Percentiles rank a stretch among this genome's conserved stretches.
These are phyloP conservation scores for Channa striata DNA, from an alignment of 2,797 vertebrate species.

Conservation along the genomic window DNA sequence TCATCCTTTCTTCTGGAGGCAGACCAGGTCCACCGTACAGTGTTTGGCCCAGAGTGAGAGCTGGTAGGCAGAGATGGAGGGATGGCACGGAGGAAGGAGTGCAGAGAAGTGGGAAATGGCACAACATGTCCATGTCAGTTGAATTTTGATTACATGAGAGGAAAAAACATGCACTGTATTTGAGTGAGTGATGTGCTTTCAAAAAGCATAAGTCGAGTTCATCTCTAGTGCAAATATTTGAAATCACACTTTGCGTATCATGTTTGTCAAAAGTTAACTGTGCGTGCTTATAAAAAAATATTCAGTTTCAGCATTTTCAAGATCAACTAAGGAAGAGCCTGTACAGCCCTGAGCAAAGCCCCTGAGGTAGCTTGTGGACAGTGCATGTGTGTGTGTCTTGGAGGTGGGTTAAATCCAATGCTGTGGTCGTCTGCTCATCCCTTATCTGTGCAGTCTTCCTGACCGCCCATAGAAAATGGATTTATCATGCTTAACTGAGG, in stretches of 20 bases:
- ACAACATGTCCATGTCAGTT: conserved; percentile 46
- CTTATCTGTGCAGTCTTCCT: conserved; percentile 80
- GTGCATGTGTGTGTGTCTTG: conserved; percentile 46
- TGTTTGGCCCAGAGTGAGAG: conserved; percentile 59
- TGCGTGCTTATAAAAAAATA: neutral
- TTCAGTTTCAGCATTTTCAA: conserved; percentile 7
- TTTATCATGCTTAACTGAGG: conserved; percentile 77
- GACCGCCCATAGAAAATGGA: conserved; percentile 79
- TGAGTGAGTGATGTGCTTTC: conserved; percentile 5
- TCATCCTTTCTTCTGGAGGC: conserved; percentile 78
- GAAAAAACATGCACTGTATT: neutral
- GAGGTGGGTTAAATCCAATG: conserved; percentile 65
- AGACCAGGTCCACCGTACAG: conserved; percentile 72
- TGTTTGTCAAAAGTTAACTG: neutral
- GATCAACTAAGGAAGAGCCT: neutral
- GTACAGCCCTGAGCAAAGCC: conserved; percentile 20
- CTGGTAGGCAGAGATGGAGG: conserved; percentile 56
- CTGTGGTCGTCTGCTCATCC: conserved; percentile 65
- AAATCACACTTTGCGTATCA: conserved; percentile 5
- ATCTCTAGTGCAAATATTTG: conserved; percentile 18
- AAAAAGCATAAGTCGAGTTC: neutral
- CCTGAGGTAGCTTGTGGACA: conserved; percentile 18
- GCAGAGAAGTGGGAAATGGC: conserved; percentile 45
- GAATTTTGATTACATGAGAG: conserved; percentile 33
- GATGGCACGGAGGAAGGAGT: conserved; percentile 46